phyloP scores from a whole-genome alignment of 2,113 vertebrate species.

The Thomomys bottae region DNA sequence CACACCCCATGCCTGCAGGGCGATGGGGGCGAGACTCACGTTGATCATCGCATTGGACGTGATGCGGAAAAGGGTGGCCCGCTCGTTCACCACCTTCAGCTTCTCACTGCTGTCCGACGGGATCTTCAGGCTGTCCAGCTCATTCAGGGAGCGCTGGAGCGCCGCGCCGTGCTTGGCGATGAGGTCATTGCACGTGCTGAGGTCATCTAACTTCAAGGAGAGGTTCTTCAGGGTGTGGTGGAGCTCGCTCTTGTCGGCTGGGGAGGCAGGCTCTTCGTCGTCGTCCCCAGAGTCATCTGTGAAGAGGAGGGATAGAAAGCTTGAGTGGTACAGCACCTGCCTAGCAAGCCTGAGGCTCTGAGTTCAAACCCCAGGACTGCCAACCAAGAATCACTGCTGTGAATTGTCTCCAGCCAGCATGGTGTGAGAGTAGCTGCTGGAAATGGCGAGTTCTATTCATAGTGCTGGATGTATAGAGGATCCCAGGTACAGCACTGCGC shows the following conservation, averaged over 20 bases:
- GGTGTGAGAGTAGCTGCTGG: background rate
- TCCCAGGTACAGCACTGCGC: too few species aligned
- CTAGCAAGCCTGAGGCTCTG: too few species aligned
- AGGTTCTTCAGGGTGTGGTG: conserved; percentile 93
- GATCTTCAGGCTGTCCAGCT: conserved; percentile 93
- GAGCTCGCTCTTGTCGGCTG: conserved; percentile 94
- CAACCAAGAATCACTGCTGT: too few species aligned
- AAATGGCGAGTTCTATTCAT: too few species aligned
- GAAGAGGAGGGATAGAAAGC: conserved; percentile 1
- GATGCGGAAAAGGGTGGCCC: conserved; percentile 98
- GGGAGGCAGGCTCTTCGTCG: conserved; percentile 93
- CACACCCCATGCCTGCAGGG: background rate
- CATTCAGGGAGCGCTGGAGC: conserved; percentile 96
- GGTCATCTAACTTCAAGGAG: conserved; percentile 94
- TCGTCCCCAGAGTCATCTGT: conserved; percentile 99
- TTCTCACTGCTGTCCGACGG: conserved; percentile 94
- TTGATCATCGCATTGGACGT: conserved; percentile 99
- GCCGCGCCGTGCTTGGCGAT: conserved; percentile 97
- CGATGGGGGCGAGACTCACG: conserved; percentile 79
- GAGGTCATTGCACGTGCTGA: conserved; percentile 97
- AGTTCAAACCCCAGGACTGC: background rate
- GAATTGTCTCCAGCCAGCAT: background rate
- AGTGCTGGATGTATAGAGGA: background rate
- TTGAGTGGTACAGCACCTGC: too few species aligned
- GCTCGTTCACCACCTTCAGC: conserved; percentile 95